Base-by-base conservation (phyloP, 30 jellyfish, hydroid and myxozoan genomes). In the Cassiopea andromeda region DNA sequence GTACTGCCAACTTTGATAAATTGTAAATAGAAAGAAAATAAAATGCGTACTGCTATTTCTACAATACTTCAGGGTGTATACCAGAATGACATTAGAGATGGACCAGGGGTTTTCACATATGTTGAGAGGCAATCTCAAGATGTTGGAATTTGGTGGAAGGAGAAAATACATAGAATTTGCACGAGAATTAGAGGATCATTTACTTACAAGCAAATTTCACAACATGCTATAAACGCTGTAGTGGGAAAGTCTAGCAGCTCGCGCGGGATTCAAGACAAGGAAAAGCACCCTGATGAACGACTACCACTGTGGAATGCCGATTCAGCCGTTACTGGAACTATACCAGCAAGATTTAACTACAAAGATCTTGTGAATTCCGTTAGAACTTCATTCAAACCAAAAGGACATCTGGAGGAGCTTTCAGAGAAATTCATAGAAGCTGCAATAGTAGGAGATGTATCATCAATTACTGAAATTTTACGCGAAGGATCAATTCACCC, bases 101-200 rank as follows among this genome's bases (percentile, higher is more conserved):
- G 99, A 14, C 99, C 99, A 43, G 99, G 99, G 16, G 71, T 91
- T 1, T 88, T 87, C 68, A 90, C 98, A 15, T 91, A 91, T 78
- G 76, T 78, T 10, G 73, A 84, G 3, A 85, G 61, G 14, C 86
- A 70, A 14, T 77, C 58, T 18, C 99, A 95, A 80, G 99, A 95
- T 80, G 94, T 95, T 73, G 99, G 99, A 17, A 83, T 95, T 46
- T 95, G 99, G 99, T 14, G 61, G 60, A 89, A 73, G 5, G 81
- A 81, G 75, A 87, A 74, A 61, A 60, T 95, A 15, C 43, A 90
- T 74, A 79, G 60, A 49, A 74, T 88, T 19, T 90, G 99, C 69
- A 81, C 88, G 49, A 73, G 59, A 9, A 75, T 87, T 17, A 77
- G 77, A 43, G 80, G 68, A 17, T 89, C 93, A 17, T 95, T 91